Evolutionary conservation across 1,140 invertebrate genomes (phyloP), one percentile per base, ranked within the genome.

Genomic region (Scaptodrosophila lebanonensis): DNA sequence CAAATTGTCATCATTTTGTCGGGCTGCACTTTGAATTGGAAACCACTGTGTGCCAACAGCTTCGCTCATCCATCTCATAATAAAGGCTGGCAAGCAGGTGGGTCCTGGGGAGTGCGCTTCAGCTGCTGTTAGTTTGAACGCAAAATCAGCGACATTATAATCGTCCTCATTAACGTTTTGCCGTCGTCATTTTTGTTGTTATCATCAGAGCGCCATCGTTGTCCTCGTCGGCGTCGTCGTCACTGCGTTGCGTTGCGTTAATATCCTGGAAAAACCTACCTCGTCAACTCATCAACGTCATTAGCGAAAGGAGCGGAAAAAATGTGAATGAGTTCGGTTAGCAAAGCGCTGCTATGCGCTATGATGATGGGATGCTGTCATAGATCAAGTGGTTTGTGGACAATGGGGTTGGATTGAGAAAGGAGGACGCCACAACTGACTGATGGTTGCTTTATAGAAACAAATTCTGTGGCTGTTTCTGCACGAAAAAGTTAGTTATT

Each of bases 91-190:
- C 12, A 13, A 7, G 13, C 6, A 8, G 16, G 16, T 6, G 16
- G 2, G 1, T 5, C 20, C 5, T 7, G 6, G 16, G 44, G 35
- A 18, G 45, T 40, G 33, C 50, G 50, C 53, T 61, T 71, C 57
- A 77, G 62, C 71, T 64, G 73, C 73, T 69, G 75, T 77, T 73
- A 77, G 73, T 73, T 79, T 75, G 61, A 69, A 79, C 73, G 69
- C 73, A 66, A 79, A 79, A 79, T 79, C 73, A 79, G 73, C 69
- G 75, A 82, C 75, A 82, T 82, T 82, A 82, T 82, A 82, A 82
- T 82, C 75, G 75, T 82, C 69, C 75, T 82, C 75, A 82, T 82
- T 82, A 82, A 73, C 69, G 66, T 38, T 60, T 48, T 52, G 56
- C 47, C 50, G 48, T 40, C 45, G 15, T 35, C 50, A 8, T 36